These are phyloP conservation scores for Philopotamus ludificatus DNA, from an alignment of 1,140 invertebrate species.

Conservation along the genomic window DNA sequence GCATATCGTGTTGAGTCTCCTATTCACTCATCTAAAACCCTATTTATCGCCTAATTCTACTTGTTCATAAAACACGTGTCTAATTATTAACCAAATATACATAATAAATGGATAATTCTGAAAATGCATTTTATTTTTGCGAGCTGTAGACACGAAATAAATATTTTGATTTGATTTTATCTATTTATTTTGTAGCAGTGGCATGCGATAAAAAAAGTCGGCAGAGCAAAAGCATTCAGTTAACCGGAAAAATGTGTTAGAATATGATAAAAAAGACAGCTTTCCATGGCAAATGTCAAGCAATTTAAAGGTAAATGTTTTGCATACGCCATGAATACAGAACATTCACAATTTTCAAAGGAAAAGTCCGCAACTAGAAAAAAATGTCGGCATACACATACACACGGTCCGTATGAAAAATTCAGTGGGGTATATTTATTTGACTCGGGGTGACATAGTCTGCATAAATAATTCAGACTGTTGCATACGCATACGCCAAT, in stretches of 20 bases:
- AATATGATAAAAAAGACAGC: conserved; percentile 17
- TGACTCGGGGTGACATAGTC: conserved; percentile 7
- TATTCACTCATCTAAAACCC: too few relatives aligned
- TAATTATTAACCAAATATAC: too few relatives aligned
- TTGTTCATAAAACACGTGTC: too few relatives aligned
- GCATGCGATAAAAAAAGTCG: not conserved
- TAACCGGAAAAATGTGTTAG: conserved; percentile 5
- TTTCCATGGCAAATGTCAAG: conserved; percentile 35
- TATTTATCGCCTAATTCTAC: too few relatives aligned
- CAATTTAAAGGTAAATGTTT: conserved; percentile 41
- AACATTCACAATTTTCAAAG: conserved; percentile 32
- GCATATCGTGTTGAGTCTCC: too few relatives aligned
- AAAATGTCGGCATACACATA: conserved; percentile 1
- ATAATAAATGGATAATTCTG: too few relatives aligned
- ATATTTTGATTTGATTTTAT: not conserved
- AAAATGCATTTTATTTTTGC: too few relatives aligned
- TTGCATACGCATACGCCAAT: not conserved
- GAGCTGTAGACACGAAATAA: too few relatives aligned
- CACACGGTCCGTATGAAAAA: conserved; percentile 30
- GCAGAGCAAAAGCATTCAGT: conserved; percentile 5
- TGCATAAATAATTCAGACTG: conserved; percentile 15
- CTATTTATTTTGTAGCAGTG: not conserved
- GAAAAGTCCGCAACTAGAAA: conserved; percentile 16
- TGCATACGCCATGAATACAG: conserved; percentile 39
- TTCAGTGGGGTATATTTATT: conserved; percentile 32